Percentiles rank a stretch among this genome's conserved stretches.
Conservation (phyloP, 2,888 invertebrate genomes). For the Drosophila anceps region DNA sequence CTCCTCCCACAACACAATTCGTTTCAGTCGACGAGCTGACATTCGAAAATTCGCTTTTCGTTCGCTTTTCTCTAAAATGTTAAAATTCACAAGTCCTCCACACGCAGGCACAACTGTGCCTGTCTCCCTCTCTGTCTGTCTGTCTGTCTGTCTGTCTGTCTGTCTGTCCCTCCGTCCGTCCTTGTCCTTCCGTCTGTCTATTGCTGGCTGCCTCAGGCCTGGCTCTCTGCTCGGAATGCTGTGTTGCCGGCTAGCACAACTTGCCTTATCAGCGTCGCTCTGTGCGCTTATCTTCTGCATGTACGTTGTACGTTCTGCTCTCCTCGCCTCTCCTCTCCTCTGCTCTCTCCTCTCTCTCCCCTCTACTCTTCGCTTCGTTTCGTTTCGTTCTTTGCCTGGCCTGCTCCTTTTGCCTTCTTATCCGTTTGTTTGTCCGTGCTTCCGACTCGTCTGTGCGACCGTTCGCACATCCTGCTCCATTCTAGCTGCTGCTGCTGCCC, state of each 20-base stretch:
- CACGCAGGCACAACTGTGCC: slow-evolving; percentile 23
- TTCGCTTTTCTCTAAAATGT: slow-evolving; percentile 82
- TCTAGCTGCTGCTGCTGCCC: slow-evolving; percentile 23
- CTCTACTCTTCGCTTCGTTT: slow-evolving; percentile 12
- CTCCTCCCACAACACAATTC: slow-evolving; percentile 55
- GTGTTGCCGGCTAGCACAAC: slow-evolving; percentile 50
- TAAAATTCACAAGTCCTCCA: slow-evolving; percentile 78
- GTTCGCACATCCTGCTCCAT: slow-evolving; percentile 76
- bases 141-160: slow-evolving; percentile 28
- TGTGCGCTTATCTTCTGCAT: slow-evolving; percentile 77
- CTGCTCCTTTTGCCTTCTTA: slow-evolving; percentile 61
- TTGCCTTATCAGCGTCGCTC: slow-evolving; percentile 73
- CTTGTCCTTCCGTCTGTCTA: slow-evolving; percentile 39
- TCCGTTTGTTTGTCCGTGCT: slow-evolving; percentile 80
- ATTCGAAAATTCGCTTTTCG: slow-evolving; percentile 66
- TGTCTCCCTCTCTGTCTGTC: background rate
- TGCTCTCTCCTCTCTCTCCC: slow-evolving; percentile 4
- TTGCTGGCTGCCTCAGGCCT: slow-evolving; percentile 33
- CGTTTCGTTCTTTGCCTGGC: slow-evolving; percentile 13
- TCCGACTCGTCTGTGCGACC: slow-evolving; percentile 80
- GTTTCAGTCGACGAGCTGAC: slow-evolving; percentile 74
- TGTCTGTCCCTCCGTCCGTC: slow-evolving; percentile 28
- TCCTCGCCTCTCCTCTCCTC: slow-evolving; percentile 18
- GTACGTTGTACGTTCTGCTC: slow-evolving; percentile 67
- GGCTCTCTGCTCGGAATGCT: slow-evolving; percentile 12